Percentiles rank a stretch among this genome's conserved stretches.
Conservation (phyloP, 2,797 vertebrate species). For the Sebastes cheni region DNA sequence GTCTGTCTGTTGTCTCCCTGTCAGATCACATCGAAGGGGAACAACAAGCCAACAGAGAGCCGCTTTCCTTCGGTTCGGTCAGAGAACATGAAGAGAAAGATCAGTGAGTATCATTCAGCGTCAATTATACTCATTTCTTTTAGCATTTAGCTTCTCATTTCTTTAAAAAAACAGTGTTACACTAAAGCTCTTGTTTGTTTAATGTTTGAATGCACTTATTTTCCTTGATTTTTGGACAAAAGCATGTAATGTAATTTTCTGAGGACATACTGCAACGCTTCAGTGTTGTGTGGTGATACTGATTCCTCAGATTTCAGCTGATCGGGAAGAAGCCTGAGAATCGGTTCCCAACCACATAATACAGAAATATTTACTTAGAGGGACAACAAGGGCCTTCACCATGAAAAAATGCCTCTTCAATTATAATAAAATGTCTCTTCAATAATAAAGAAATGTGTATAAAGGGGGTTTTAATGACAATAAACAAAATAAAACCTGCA, state of each 20-base stretch:
- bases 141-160: not conserved
- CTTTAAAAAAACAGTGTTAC: not conserved
- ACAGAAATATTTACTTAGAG: too few relatives aligned
- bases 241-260: not conserved
- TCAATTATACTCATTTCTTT: not conserved
- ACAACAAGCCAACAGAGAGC: conserved; percentile 70
- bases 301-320: not conserved
- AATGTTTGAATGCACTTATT: not conserved
- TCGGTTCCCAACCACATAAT: too few relatives aligned
- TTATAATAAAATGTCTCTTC: too few relatives aligned
- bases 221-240: not conserved
- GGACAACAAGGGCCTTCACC: too few relatives aligned
- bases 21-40: conserved; percentile 93
- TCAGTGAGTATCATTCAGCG: conserved; percentile 84
- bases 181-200: not conserved
- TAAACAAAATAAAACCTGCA: too few relatives aligned
- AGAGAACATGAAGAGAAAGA: conserved; percentile 91
- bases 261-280: not conserved
- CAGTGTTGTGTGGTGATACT: fast-evolving
- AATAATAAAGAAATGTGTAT: too few relatives aligned
- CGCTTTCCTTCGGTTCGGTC: conserved; percentile 77
- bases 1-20: conserved; percentile 40
- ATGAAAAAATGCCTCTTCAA: too few relatives aligned
- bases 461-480: too few relatives aligned
- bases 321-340: too few relatives aligned